A percentile compares a stretch with the other conserved stretches of the same genome.
These are phyloP conservation scores for Eristalis tenax DNA, from an alignment of 2,888 invertebrate genomes.

Conservation along the genomic window DNA sequence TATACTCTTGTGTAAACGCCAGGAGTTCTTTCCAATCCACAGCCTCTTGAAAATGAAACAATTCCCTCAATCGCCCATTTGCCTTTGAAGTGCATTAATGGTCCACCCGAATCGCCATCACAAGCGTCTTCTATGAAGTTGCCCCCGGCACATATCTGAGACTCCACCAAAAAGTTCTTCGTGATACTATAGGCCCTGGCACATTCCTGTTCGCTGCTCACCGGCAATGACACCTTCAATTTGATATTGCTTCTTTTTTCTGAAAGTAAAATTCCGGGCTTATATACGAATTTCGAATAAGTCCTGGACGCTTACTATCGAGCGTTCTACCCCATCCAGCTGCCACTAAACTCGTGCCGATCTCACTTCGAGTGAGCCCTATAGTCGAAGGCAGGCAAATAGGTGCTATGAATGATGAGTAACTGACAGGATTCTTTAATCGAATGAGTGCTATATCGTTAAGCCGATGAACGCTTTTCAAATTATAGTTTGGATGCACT, in stretches of 20 bases:
- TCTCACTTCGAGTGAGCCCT: constrained; percentile 75
- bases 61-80: constrained; percentile 76
- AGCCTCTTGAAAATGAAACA: constrained; percentile 81
- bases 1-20: constrained; percentile 86
- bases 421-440: constrained; percentile 82
- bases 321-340: constrained; percentile 85
- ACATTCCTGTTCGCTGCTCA: constrained; percentile 81
- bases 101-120: constrained; percentile 84
- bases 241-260: constrained; percentile 46
- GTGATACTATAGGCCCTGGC: constrained; percentile 34
- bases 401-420: constrained; percentile 82
- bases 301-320: constrained; percentile 68
- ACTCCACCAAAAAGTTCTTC: constrained; percentile 34
- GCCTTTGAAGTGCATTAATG: constrained; percentile 79
- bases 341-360: constrained; percentile 80
- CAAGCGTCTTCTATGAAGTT: constrained; percentile 82
- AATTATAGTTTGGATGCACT: constrained; percentile 84
- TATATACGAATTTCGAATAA: background rate
- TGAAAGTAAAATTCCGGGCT: background rate
- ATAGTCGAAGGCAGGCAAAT: constrained; percentile 82
- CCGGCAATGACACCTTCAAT: constrained; percentile 80
- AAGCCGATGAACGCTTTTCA: constrained; percentile 83
- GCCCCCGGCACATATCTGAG: constrained; percentile 75
- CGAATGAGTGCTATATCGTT: constrained; percentile 88
- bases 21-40: constrained; percentile 82